Evolutionary conservation across 2,113 vertebrate species (phyloP).

Genomic region (Megaleporinus macrocephalus): DNA sequence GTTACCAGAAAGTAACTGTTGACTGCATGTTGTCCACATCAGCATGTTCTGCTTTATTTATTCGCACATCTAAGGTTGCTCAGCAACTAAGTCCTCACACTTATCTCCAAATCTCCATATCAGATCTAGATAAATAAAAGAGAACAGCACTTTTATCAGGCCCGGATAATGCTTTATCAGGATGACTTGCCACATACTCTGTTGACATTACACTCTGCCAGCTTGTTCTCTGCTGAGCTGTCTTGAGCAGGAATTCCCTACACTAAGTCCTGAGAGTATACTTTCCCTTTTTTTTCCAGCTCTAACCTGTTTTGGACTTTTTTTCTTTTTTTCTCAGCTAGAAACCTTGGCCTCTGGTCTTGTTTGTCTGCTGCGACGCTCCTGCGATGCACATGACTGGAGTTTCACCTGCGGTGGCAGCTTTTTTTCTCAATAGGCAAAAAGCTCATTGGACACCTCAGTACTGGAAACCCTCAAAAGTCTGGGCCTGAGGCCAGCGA

Average conservation of each 20-base stretch:
- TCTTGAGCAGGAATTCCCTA: slow-evolving; percentile 28
- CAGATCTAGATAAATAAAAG: background rate
- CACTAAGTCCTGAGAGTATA: background rate
- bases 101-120: slow-evolving; percentile 26
- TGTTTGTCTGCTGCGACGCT: slow-evolving; percentile 19
- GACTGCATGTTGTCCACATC: background rate
- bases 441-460: background rate
- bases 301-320: background rate
- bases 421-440: slow-evolving; percentile 10
- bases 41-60: slow-evolving; percentile 21
- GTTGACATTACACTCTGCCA: slow-evolving; percentile 5
- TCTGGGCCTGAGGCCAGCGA: slow-evolving; percentile 18
- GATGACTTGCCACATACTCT: slow-evolving; percentile 19
- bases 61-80: background rate
- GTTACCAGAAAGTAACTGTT: background rate
- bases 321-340: background rate
- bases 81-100: slow-evolving; percentile 18
- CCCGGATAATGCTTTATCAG: slow-evolving; percentile 4
- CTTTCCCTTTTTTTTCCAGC: background rate
- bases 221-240: slow-evolving; percentile 3
- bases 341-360: slow-evolving; percentile 17
- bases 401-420: slow-evolving; percentile 16
- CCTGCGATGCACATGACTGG: slow-evolving; percentile 6
- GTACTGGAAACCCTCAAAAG: background rate
- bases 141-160: slow-evolving; percentile 7